Conservation (phyloP, 2,113 vertebrate genomes). For the Macquaria ambigua region DNA sequence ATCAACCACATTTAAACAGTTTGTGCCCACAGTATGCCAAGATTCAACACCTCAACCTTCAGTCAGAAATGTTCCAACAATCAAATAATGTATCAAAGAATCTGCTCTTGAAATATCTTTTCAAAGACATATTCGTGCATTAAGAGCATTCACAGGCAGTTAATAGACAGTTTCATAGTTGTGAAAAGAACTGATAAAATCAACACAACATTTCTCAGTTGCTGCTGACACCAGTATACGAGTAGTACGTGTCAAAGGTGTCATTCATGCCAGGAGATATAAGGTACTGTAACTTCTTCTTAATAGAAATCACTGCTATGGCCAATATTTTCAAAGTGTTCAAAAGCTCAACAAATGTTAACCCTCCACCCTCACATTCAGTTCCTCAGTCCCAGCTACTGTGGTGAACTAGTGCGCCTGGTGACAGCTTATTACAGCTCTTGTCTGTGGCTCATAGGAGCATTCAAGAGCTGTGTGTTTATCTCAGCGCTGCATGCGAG, state of each 20-base stretch:
- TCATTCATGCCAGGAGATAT: neutral
- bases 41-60: neutral
- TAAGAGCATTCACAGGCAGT: neutral
- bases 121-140: neutral
- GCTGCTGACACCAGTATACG: no score
- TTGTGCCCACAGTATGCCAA: neutral
- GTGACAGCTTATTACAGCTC: neutral
- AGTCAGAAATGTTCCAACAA: neutral
- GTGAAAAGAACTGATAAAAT: neutral
- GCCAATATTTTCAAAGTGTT: neutral
- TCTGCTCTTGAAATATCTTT: neutral
- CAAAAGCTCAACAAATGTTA: neutral
- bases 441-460: neutral
- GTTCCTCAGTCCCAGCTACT: neutral
- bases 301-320: neutral
- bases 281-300: neutral
- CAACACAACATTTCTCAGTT: neutral
- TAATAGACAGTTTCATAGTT: neutral
- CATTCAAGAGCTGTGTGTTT: neutral
- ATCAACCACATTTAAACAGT: neutral
- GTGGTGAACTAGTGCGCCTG: neutral
- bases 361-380: neutral
- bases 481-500: neutral
- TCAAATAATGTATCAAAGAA: neutral
- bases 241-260: neutral